Evolutionary conservation across 2,888 invertebrate species (phyloP).

Genomic region (Halictus ligatus): DNA sequence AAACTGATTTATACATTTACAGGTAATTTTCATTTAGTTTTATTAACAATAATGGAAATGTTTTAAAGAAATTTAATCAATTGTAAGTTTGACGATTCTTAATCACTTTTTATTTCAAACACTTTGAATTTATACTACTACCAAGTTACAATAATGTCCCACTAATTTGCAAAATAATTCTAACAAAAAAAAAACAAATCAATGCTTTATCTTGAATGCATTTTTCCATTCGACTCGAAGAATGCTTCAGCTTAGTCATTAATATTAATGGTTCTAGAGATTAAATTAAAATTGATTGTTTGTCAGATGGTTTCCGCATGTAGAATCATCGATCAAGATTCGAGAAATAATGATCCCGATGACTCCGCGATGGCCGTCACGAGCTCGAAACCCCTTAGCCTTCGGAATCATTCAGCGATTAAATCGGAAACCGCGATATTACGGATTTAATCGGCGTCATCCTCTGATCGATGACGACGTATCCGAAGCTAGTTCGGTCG

Average conservation of each 20-base stretch:
- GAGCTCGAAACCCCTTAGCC: neutral
- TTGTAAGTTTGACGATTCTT: too few species aligned
- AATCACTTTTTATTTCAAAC: too few species aligned
- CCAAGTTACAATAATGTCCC: neutral
- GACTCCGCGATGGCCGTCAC: neutral
- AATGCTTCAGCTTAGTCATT: neutral
- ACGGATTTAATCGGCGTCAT: constrained; percentile 47
- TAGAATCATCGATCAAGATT: neutral
- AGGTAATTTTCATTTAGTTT: too few species aligned
- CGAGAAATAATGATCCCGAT: neutral
- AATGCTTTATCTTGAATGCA: too few species aligned
- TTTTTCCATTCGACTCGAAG: neutral
- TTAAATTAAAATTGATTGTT: constrained; percentile 5
- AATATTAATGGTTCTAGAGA: neutral
- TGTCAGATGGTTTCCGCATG: neutral
- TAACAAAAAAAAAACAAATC: neutral
- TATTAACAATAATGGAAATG: too few species aligned
- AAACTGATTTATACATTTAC: too few species aligned
- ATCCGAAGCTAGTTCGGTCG: constrained; percentile 36
- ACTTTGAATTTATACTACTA: neutral
- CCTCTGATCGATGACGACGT: constrained; percentile 49
- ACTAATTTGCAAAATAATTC: neutral
- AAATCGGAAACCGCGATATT: constrained; percentile 34
- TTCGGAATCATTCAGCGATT: constrained; percentile 16
- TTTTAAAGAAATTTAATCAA: too few species aligned